Percentiles rank a stretch among this genome's conserved stretches.
phyloP scores from a whole-genome alignment of 2,113 vertebrate genomes.

The Eulemur macaco region DNA sequence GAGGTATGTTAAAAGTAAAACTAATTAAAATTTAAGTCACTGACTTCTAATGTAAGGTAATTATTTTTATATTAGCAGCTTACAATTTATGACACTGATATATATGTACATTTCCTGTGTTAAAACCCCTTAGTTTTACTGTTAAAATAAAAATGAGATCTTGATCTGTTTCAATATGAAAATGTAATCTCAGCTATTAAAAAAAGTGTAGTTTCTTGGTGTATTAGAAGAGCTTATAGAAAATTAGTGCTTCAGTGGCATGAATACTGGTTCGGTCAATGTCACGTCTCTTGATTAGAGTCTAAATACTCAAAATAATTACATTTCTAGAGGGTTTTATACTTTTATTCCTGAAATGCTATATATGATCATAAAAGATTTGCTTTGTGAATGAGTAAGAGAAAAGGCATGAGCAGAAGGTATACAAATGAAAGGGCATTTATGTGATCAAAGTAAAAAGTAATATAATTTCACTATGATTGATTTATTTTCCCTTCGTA shows the following conservation, averaged over 20 bases:
- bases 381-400: background rate
- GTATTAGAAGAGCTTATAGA: slow-evolving; percentile 34
- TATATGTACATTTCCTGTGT: background rate
- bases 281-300: background rate
- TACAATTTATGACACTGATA: slow-evolving; percentile 61
- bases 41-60: slow-evolving; percentile 74
- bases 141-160: slow-evolving; percentile 66
- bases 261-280: background rate
- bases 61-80: slow-evolving; percentile 68
- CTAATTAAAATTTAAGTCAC: slow-evolving; percentile 76
- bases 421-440: slow-evolving; percentile 38
- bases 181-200: slow-evolving; percentile 66
- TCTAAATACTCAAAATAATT: background rate
- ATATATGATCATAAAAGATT: background rate
- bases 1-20: slow-evolving; percentile 72
- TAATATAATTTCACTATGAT: slow-evolving; percentile 23
- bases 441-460: slow-evolving; percentile 41
- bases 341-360: background rate
- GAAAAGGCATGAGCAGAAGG: background rate
- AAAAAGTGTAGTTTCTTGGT: slow-evolving; percentile 45
- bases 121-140: slow-evolving; percentile 58
- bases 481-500: slow-evolving; percentile 68
- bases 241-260: slow-evolving; percentile 46
- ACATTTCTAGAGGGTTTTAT: background rate
- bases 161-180: slow-evolving; percentile 68